These are phyloP conservation scores for Solenopsis fugax DNA, from an alignment of 1,140 invertebrate species.

Conservation along the genomic window DNA sequence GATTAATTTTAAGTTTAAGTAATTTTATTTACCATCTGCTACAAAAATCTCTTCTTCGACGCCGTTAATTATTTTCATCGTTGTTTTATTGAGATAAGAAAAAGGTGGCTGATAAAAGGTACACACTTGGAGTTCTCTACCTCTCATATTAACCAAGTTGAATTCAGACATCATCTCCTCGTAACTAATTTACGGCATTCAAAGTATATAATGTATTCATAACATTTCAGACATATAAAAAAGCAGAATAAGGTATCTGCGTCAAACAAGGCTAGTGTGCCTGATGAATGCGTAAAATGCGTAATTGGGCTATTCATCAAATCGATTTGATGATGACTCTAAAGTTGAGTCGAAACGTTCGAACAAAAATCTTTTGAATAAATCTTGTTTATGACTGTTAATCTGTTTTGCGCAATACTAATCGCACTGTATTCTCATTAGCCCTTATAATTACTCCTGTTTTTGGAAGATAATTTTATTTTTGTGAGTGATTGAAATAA, in stretches of 20 bases:
- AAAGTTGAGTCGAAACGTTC: too few relatives aligned
- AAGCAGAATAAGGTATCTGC: neutral
- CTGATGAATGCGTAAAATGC: too few relatives aligned
- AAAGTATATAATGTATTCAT: neutral
- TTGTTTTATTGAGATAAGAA: conserved; percentile 76
- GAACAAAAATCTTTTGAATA: too few relatives aligned
- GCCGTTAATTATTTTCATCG: conserved; percentile 74
- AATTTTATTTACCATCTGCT: conserved; percentile 68
- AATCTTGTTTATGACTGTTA: too few relatives aligned
- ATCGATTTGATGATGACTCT: too few relatives aligned
- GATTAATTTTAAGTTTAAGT: conserved; percentile 14
- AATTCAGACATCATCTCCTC: conserved; percentile 44
- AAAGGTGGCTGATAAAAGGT: conserved; percentile 78
- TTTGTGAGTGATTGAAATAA: too few relatives aligned
- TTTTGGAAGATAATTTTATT: too few relatives aligned
- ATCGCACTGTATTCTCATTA: too few relatives aligned
- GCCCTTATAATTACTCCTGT: too few relatives aligned
- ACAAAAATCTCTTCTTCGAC: conserved; percentile 72
- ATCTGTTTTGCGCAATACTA: too few relatives aligned
- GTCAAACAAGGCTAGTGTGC: too few relatives aligned
- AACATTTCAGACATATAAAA: neutral
- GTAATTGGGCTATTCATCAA: too few relatives aligned
- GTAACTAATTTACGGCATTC: conserved; percentile 63
- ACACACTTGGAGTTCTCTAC: conserved; percentile 74
- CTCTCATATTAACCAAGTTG: conserved; percentile 71